phyloP scores from a whole-genome alignment of 2,797 vertebrate species.

The Anguilla obscura region DNA sequence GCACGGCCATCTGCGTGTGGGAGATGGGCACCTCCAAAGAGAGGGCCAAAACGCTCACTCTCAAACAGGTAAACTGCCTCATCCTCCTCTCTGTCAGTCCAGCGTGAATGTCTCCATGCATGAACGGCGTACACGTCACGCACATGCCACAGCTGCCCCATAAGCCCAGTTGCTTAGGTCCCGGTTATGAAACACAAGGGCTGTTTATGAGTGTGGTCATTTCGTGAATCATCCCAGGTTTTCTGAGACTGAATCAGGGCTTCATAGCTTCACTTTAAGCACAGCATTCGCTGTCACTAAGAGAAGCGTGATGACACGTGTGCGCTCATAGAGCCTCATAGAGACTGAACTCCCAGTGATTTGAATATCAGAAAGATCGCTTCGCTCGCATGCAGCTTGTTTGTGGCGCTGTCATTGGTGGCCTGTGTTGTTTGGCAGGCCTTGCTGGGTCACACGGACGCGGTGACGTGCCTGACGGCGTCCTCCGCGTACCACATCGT shows the following conservation, averaged over 20 bases:
- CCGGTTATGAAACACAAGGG: not conserved
- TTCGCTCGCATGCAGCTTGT: no score
- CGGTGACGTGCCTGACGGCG: slow-evolving; percentile 88
- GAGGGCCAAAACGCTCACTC: slow-evolving; percentile 83
- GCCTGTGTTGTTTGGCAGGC: slow-evolving; percentile 68
- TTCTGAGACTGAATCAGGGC: not conserved
- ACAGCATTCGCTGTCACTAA: not conserved
- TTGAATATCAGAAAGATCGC: not conserved
- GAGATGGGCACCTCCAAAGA: slow-evolving; percentile 92
- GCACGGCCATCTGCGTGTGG: slow-evolving; percentile 95
- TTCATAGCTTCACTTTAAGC: not conserved
- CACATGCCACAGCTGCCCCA: not conserved
- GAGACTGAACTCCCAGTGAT: not conserved
- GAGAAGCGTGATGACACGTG: not conserved
- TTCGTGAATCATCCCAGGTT: not conserved
- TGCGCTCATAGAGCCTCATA: not conserved
- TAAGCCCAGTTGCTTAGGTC: not conserved
- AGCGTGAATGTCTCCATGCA: not conserved
- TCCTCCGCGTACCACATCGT: slow-evolving; percentile 95
- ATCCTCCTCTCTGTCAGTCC: not conserved
- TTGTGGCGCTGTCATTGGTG: not conserved
- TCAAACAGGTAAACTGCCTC: slow-evolving; percentile 87
- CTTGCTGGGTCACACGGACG: slow-evolving; percentile 91
- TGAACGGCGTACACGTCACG: not conserved
- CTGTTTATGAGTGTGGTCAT: not conserved